Evolutionary conservation across 2,888 invertebrate genomes (phyloP).

Genomic region (Drosophila buzzatii): DNA sequence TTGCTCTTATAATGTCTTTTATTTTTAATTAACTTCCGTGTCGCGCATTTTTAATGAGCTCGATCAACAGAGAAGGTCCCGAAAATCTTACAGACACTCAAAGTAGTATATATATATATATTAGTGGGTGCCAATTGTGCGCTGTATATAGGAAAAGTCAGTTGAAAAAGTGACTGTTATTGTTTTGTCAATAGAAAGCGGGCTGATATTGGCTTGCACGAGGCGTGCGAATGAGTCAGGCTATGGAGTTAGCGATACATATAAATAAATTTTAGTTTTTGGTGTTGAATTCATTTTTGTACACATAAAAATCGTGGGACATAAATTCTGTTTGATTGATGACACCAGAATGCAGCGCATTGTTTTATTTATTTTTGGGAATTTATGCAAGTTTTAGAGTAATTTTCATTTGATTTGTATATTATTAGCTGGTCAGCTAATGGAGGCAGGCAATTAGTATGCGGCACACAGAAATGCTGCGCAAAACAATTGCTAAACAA

Average conservation of each 20-base stretch:
- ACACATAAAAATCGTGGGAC: slow-evolving; percentile 29
- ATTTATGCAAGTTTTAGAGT: slow-evolving; percentile 45
- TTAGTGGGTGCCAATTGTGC: slow-evolving; percentile 9
- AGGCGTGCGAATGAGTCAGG: slow-evolving; percentile 38
- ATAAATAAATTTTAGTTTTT: slow-evolving; percentile 18
- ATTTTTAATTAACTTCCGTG: slow-evolving; percentile 75
- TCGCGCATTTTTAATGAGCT: slow-evolving; percentile 64
- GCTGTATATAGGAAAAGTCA: slow-evolving; percentile 36
- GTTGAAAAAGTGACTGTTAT: slow-evolving; percentile 18
- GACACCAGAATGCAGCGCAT: slow-evolving; percentile 47
- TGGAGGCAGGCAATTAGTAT: slow-evolving; percentile 57
- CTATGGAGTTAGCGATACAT: slow-evolving; percentile 18
- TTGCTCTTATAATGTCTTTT: slow-evolving; percentile 54
- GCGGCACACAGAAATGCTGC: slow-evolving; percentile 65
- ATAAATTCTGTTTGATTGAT: slow-evolving; percentile 69
- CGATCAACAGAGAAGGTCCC: slow-evolving; percentile 35
- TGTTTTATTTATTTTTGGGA: slow-evolving; percentile 22
- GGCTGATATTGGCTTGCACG: slow-evolving; percentile 33
- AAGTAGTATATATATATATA: neutral
- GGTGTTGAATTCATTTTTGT: slow-evolving; percentile 1
- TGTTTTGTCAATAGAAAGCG: slow-evolving; percentile 64
- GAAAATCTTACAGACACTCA: slow-evolving; percentile 29
- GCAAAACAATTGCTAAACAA: slow-evolving; percentile 72
- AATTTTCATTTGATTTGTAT: slow-evolving; percentile 61
- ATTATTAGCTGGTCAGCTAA: slow-evolving; percentile 37